Base-by-base conservation (phyloP, 2,888 invertebrate genomes). In the Agapostemon virescens region DNA sequence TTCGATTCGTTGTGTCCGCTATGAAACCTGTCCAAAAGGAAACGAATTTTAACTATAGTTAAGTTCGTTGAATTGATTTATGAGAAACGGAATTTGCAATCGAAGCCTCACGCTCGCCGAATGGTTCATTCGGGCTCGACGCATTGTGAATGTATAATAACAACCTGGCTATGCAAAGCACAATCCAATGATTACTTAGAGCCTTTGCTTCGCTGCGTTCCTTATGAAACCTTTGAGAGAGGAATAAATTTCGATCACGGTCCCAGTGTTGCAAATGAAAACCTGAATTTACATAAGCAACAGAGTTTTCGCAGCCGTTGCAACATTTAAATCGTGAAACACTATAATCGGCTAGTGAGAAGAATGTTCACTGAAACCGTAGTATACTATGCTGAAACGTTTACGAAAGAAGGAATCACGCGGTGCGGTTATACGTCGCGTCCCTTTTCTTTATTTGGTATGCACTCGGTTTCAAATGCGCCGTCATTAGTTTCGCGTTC, bases 401-500 rank as follows among this genome's bases (percentile, higher is more conserved):
- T 20, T 15, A 30, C 38, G 30, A 30, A 33, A 26, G 38, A 33
- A 52, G 38, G 11, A 40, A 49, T 1, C 26, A 17, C 20, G 30
- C 9, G 23, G 6, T 20, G 38, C 38, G 17, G 55, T 69, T 17
- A 33, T n/a, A 20, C 69, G 69, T 26, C 42, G 13, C 11, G 20
- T 30, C 6, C 45, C 45, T 11, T 36, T 61, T 63, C n/a, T 42
- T 30, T 23, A 40, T 40, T 11, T 20, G 1, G 5, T 11, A 23
- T 4, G 17, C 26, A 13, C 26, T 17, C 17, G 26, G n/a, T 30
- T 20, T 58, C 20, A 49, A 52, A 73, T 55, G 52, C 55, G 20
- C 20, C 0, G 13, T 15, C 23, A 17, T 68, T 68, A 64, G 67
- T 81, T 82, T 82, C 67, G 63, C 77, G 77, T 77, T 52, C 61